phyloP scores from a whole-genome alignment of 2,888 invertebrate genomes.

The Diarsia rubi region DNA sequence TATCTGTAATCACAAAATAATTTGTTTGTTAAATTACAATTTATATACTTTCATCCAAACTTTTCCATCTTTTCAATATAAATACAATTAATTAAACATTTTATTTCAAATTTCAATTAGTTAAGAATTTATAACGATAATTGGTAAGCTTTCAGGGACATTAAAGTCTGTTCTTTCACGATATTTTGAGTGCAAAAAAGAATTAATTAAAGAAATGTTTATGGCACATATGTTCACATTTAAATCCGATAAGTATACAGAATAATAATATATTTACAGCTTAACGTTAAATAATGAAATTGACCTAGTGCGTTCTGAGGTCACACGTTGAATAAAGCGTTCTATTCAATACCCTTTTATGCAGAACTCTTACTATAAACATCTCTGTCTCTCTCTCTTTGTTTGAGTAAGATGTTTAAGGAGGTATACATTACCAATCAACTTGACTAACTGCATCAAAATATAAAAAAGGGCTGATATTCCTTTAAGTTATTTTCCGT shows the following conservation, averaged over 20 bases:
- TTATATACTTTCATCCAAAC: neutral
- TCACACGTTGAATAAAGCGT: conserved; percentile 31
- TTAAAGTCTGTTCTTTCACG: neutral
- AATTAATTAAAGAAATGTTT: conserved; percentile 38
- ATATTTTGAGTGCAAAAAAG: neutral
- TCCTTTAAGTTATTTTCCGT: neutral
- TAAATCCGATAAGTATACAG: conserved; percentile 47
- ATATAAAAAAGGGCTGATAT: neutral
- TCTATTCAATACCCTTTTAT: conserved; percentile 4
- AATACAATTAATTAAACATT: neutral
- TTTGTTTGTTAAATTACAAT: neutral
- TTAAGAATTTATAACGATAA: neutral
- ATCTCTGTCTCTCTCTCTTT: neutral
- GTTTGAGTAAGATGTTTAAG: neutral
- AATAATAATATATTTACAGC: conserved; percentile 51
- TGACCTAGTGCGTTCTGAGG: conserved; percentile 55
- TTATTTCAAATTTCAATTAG: conserved; percentile 21
- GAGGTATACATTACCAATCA: neutral
- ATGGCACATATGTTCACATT: conserved; percentile 33
- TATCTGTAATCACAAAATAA: neutral
- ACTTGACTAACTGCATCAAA: neutral
- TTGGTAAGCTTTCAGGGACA: neutral
- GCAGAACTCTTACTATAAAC: neutral
- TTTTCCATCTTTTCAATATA: no score
- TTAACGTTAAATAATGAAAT: conserved; percentile 51